Evolutionary conservation across 1,140 invertebrate species (phyloP), one percentile per base, ranked within the genome.

Genomic region (Diorhabda sublineata): DNA sequence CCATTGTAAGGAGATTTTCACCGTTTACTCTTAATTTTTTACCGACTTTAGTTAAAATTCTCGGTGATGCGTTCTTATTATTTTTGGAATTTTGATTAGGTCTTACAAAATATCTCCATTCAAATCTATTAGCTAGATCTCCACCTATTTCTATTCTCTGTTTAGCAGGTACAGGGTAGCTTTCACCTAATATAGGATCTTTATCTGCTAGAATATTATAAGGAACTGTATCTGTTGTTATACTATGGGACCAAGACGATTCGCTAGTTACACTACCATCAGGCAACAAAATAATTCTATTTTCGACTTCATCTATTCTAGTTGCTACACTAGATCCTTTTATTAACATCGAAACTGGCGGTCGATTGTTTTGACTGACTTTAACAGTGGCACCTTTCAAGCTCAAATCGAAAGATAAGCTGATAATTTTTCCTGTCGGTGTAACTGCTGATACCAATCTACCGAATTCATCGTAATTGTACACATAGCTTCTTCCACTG

Each of bases 391-490:
- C 94, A 3, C 94, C 94, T 83, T 95, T 93, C 2, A 93, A 81
- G 77, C 92, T 95, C 11, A 96, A 81, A 81, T 96, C 94, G 77
- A 96, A 96, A 2, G 89, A 89, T 0, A 97, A 80, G 60, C 88
- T 90, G 52, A 95, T 92, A 2, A 95, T 89, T 83, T 93, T 90
- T 2, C 95, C 96, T 42, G 95, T 98, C 0, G 96, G 96, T 4
- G 94, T 96, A 0, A 97, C 92, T 3, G 94, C 92, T 3, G 90
- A 91, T 3, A 91, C 93, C 0, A 98, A 82, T 72, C 96, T 87
- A 8, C 96, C 96, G 81, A 97, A 97, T 77, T 94, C 92, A 78
- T 98, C 95, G 77, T 98, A 99, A 77, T 94, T 92, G 80, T 98
- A 99, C 2, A 97, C 92, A 77, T 94, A 96, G 64, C 93, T 94